Conservation (phyloP, 2,888 invertebrate genomes). For the Calameuta idolon region DNA sequence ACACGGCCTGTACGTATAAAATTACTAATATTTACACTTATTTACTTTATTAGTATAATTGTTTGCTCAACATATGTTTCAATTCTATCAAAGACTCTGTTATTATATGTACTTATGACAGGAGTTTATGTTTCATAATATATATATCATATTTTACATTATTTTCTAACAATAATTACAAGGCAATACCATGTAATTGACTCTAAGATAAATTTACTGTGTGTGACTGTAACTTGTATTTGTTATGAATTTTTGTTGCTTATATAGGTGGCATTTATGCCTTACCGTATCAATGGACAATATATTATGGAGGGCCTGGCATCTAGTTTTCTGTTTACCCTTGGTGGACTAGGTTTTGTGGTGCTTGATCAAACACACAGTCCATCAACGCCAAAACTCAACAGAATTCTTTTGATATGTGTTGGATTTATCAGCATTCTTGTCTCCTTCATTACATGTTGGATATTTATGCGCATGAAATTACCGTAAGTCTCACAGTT, state of each 20-base stretch:
- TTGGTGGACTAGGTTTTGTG: slow-evolving; percentile 96
- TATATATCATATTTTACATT: slow-evolving; percentile 5
- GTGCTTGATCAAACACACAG: slow-evolving; percentile 95
- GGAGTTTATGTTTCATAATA: not conserved
- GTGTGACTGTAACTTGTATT: not conserved
- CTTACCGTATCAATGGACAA: slow-evolving; percentile 97
- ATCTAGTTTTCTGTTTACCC: slow-evolving; percentile 95
- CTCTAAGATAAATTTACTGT: no score
- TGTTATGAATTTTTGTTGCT: slow-evolving; percentile 17
- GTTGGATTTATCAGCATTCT: slow-evolving; percentile 93
- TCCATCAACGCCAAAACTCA: slow-evolving; percentile 89
- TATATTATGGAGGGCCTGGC: slow-evolving; percentile 99
- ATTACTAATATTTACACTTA: not conserved
- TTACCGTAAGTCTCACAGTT: slow-evolving; percentile 75
- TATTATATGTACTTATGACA: slow-evolving; percentile 7
- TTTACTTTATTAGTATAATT: not conserved
- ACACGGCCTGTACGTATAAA: slow-evolving; percentile 83
- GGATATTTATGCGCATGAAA: slow-evolving; percentile 99
- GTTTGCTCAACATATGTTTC: not conserved
- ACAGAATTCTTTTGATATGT: slow-evolving; percentile 87
- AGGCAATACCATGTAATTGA: no score
- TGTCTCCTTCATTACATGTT: slow-evolving; percentile 94
- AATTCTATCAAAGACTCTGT: not conserved
- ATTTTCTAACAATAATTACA: slow-evolving; percentile 4
- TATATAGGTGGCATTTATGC: slow-evolving; percentile 93